Evolutionary conservation across 1,140 invertebrate species (phyloP).

Genomic region (Pomacea maculata): DNA sequence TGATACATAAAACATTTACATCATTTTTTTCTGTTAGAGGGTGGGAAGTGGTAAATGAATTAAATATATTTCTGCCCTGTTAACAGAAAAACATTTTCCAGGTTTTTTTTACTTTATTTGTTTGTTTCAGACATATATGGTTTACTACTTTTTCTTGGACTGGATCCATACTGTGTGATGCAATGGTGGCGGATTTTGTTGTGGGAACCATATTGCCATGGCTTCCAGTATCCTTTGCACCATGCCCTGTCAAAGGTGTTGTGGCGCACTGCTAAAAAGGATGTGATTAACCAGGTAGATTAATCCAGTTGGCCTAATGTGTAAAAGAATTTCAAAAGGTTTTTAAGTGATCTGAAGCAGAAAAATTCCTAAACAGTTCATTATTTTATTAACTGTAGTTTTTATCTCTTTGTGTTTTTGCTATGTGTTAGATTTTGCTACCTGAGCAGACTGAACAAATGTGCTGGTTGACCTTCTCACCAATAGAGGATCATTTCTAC

Average conservation of each 20-base stretch:
- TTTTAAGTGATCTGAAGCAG: background rate
- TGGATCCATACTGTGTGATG: constrained; percentile 71
- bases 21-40: too few species aligned
- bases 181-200: constrained; percentile 72
- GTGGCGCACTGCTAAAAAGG: constrained; percentile 77
- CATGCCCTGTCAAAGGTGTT: constrained; percentile 72
- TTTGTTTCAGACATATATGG: constrained; percentile 73
- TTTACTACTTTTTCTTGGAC: constrained; percentile 75
- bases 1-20: too few species aligned
- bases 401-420: too few species aligned
- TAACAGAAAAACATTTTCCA: background rate
- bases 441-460: constrained; percentile 66
- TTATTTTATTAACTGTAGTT: background rate
- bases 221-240: constrained; percentile 66
- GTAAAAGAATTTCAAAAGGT: background rate
- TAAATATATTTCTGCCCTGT: background rate
- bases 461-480: constrained; percentile 71
- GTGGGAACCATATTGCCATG: constrained; percentile 69
- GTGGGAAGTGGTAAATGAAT: too few species aligned
- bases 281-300: constrained; percentile 72
- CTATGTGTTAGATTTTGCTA: constrained; percentile 62
- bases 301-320: too few species aligned
- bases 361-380: too few species aligned
- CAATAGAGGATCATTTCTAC: constrained; percentile 73
- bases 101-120: background rate